Evolutionary conservation across 1,140 invertebrate species (phyloP).

Genomic region (Mycetomoellerius zeteki): DNA sequence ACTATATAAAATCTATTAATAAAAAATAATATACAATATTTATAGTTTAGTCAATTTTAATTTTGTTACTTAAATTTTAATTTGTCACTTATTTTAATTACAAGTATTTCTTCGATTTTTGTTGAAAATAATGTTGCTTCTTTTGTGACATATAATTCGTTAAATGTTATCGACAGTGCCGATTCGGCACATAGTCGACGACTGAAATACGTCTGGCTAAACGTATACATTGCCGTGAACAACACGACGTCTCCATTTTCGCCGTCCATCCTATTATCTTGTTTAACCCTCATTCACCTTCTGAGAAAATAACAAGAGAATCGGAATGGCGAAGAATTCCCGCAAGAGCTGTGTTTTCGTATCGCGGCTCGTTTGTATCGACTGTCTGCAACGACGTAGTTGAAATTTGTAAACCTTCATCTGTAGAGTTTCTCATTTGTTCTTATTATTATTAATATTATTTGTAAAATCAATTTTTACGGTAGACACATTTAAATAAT

Average conservation of each 20-base stretch:
- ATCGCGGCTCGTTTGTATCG: constrained; percentile 43
- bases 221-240: background rate
- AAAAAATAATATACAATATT: background rate
- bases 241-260: constrained; percentile 14
- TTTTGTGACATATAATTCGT: background rate
- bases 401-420: background rate
- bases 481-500: background rate
- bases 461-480: background rate
- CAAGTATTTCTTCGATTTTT: background rate
- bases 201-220: constrained; percentile 2
- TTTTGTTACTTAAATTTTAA: background rate
- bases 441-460: background rate
- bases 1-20: background rate
- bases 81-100: background rate
- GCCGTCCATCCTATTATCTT: constrained; percentile 28
- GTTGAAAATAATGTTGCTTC: background rate
- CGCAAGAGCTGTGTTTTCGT: constrained; percentile 25
- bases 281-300: constrained; percentile 38
- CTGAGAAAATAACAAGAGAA: constrained; percentile 42
- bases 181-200: background rate
- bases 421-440: background rate
- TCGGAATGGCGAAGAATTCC: constrained; percentile 24
- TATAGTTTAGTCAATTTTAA: background rate
- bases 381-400: constrained; percentile 5
- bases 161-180: background rate